A percentile compares a stretch with the other conserved stretches of the same genome.
Conservation (phyloP, 2,888 invertebrate species). For the Amblyjoppa proteus region DNA sequence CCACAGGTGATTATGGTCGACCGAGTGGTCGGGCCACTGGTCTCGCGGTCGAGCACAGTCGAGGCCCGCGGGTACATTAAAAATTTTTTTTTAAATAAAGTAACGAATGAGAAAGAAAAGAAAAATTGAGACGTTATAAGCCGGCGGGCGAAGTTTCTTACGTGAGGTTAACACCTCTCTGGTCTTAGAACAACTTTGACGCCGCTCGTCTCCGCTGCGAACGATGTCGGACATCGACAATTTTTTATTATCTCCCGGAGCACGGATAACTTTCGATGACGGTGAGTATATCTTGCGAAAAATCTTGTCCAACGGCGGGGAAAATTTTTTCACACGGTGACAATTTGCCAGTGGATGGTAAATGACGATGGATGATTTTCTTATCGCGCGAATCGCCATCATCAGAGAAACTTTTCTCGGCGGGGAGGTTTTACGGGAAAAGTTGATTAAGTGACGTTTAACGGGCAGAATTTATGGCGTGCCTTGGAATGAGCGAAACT, state of each 20-base stretch:
- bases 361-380: not conserved
- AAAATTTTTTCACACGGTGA: not conserved
- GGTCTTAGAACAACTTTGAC: constrained; percentile 18
- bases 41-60: constrained; percentile 46
- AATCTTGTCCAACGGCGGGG: not conserved
- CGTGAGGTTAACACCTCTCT: not conserved
- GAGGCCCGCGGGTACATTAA: constrained; percentile 45
- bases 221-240: not conserved
- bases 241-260: not conserved
- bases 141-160: not conserved
- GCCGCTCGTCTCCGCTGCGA: constrained; percentile 16
- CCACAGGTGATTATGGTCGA: constrained; percentile 69
- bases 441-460: not conserved
- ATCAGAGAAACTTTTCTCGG: not conserved
- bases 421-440: not conserved
- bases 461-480: not conserved
- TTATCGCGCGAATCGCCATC: not conserved
- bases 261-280: not conserved
- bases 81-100: not conserved
- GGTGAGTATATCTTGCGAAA: not conserved
- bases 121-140: constrained; percentile 3
- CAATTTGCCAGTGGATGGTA: not conserved
- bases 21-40: constrained; percentile 53
- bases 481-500: not conserved
- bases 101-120: not conserved